Conservation (phyloP, 2,888 invertebrate genomes). For the Empis livida region DNA sequence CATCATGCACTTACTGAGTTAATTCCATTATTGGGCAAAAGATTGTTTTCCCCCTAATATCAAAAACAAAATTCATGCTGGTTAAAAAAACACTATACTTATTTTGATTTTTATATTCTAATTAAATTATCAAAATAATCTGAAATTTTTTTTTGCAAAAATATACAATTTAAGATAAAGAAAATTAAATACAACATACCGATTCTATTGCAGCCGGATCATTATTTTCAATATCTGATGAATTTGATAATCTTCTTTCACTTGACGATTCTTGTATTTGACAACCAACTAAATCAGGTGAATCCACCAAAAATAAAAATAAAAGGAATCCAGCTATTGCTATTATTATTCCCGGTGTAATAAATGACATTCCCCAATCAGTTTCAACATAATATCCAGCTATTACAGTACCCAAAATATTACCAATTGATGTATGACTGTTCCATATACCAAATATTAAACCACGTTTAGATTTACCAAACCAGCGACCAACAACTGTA, state of each 20-base stretch:
- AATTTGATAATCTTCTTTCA: conserved; percentile 16
- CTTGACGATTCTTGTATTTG: conserved; percentile 14
- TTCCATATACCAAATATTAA: conserved; percentile 96
- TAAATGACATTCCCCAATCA: conserved; percentile 86
- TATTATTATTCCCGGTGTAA: conserved; percentile 80
- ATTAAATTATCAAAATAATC: too few relatives aligned
- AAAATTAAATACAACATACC: conserved; percentile 28
- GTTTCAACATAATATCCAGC: conserved; percentile 74
- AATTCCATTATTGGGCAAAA: conserved; percentile 13
- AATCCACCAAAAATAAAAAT: conserved; percentile 75
- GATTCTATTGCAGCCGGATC: conserved; percentile 20
- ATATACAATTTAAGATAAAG: background rate
- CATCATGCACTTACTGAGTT: conserved; percentile 24
- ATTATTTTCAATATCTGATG: conserved; percentile 33
- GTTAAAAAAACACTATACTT: background rate
- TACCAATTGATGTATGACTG: conserved; percentile 91
- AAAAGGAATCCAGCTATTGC: conserved; percentile 54
- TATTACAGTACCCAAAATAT: conserved; percentile 81
- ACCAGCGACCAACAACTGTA: conserved; percentile 89
- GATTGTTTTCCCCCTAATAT: conserved; percentile 11
- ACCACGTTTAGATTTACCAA: conserved; percentile 80
- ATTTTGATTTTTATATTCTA: background rate
- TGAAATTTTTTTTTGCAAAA: too few relatives aligned
- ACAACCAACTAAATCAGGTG: conserved; percentile 60
- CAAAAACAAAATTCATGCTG: conserved; percentile 4